Percentiles rank a stretch among this genome's conserved stretches.
phyloP scores from a whole-genome alignment of 2,113 vertebrate genomes.

The Notiomystis cincta region DNA sequence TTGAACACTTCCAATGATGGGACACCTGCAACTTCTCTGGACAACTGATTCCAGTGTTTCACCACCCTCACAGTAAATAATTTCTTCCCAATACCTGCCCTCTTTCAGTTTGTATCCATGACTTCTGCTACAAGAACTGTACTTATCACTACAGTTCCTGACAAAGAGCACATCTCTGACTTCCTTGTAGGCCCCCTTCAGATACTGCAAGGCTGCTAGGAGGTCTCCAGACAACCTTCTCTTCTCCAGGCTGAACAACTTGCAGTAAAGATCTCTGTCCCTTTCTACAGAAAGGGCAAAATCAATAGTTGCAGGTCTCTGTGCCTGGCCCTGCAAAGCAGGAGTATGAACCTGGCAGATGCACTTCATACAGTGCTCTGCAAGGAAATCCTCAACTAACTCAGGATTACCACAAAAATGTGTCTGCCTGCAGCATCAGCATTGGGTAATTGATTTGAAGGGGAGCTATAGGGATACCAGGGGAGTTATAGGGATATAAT shows the following conservation, averaged over 20 bases:
- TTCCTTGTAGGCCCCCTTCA: not conserved
- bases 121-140: not conserved
- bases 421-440: not conserved
- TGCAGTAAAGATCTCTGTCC: not conserved
- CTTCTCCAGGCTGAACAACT: not conserved
- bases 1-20: not conserved
- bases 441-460: not conserved
- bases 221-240: not conserved
- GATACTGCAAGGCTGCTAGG: not conserved
- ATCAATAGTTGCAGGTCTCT: not conserved
- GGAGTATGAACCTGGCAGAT: not conserved
- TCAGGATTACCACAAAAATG: not conserved
- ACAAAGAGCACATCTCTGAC: not conserved
- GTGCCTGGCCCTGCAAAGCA: not conserved
- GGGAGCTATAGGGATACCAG: not conserved
- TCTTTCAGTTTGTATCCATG: not conserved
- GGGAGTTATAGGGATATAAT: not conserved
- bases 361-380: not conserved
- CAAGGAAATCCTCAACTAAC: not conserved
- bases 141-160: not conserved
- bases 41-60: not conserved
- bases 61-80: not conserved
- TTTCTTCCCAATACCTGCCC: not conserved
- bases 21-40: not conserved
- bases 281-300: not conserved